Evolutionary conservation across 2,113 vertebrate species (phyloP), one percentile per base, ranked within the genome.

Genomic region (Microcebus tavaratra): DNA sequence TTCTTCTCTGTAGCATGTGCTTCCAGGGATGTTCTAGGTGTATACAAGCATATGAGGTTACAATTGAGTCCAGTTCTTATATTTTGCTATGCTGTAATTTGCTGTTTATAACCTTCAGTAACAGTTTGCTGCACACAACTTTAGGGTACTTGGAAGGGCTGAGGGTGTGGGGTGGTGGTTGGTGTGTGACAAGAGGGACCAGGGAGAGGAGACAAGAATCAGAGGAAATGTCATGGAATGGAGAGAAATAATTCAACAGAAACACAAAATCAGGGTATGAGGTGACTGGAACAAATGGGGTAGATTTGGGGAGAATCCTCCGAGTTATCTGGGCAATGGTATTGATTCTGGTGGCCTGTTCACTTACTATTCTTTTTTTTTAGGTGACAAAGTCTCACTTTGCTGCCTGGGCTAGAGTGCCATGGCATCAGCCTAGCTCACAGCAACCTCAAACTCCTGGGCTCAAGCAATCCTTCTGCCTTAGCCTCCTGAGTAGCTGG

Each of bases 201-300:
- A 61, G 25, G 79, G 68, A 89, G 50, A 75, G 53, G 68, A 55
- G 90, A 61, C 55, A 63, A 67, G 72, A 84, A 42, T 78, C 81
- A 82, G 67, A 92, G 53, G 14, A 80, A 55, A 5, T 48, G 12
- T 70, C 73, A 94, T 12, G 57, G 29, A 88, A 36, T 8, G 27
- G 29, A 90, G 25, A 91, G n/a, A 95, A 89, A 73, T 67, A 78
- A 94, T 70, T 93, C 17, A 70, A 59, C 25, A 75, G 68, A 95
- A 90, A 84, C 21, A 8, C 48, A 57, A 61, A 79, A 67, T 70
- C 59, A 34, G 12, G 8, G 18, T 85, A 20, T 73, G 27, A 80
- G 82, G 39, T n/a, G 61, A 27, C 27, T 6, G 17, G 61, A 45
- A 65, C 36, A 93, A 82, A 85, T 55, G 27, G 13, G 23, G 27